Evolutionary conservation across 2,888 invertebrate genomes (phyloP).

Genomic region (Sphaeridia pumilis): DNA sequence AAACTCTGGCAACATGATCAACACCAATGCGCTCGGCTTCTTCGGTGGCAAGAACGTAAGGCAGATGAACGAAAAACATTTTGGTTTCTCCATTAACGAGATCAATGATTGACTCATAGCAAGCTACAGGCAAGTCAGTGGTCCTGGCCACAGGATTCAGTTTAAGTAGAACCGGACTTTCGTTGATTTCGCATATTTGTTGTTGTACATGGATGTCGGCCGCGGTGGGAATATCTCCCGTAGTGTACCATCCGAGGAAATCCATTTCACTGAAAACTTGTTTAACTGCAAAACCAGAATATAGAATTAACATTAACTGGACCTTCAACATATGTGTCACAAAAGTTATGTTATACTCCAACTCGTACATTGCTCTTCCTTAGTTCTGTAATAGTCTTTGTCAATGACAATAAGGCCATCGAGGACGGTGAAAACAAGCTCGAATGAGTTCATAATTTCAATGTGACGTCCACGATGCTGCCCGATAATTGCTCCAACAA

Average conservation of each 20-base stretch:
- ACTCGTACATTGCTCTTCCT: slow-evolving; percentile 91
- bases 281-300: slow-evolving; percentile 62
- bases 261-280: slow-evolving; percentile 98
- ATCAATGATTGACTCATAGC: slow-evolving; percentile 94
- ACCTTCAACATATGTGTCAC: background rate
- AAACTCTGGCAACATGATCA: slow-evolving; percentile 94
- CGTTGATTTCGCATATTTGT: slow-evolving; percentile 91
- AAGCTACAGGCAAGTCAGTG: slow-evolving; percentile 77
- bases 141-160: slow-evolving; percentile 75
- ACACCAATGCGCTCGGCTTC: slow-evolving; percentile 98
- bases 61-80: slow-evolving; percentile 83
- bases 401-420: slow-evolving; percentile 75
- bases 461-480: slow-evolving; percentile 93
- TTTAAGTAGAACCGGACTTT: slow-evolving; percentile 87
- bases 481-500: slow-evolving; percentile 92
- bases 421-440: slow-evolving; percentile 69
- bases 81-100: slow-evolving; percentile 80
- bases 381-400: slow-evolving; percentile 84
- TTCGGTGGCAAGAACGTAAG: slow-evolving; percentile 90
- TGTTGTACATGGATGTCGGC: slow-evolving; percentile 84
- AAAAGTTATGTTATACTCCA: too few species aligned
- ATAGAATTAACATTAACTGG: slow-evolving; percentile 13
- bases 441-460: slow-evolving; percentile 98
- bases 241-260: slow-evolving; percentile 97
- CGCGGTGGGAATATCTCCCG: slow-evolving; percentile 70